A percentile compares a stretch with the other conserved stretches of the same genome.
Conservation (phyloP, 2,113 vertebrate genomes). For the Microtus montanus region DNA sequence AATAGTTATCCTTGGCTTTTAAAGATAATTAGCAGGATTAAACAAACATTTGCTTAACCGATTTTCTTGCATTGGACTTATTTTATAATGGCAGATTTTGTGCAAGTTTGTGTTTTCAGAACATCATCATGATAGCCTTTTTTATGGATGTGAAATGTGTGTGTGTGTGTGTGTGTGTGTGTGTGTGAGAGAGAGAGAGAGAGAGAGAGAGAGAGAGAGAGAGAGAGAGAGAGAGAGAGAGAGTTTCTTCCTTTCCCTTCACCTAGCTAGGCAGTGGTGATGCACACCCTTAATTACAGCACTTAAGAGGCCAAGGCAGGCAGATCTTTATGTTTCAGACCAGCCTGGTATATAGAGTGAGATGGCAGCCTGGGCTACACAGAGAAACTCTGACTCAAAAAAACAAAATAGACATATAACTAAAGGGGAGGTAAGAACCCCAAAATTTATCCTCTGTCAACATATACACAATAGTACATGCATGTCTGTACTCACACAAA, state of each 20-base stretch:
- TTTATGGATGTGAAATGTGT: neutral
- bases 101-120: neutral
- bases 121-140: neutral
- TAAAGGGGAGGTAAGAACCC: neutral
- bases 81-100: neutral
- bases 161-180: neutral
- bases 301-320: neutral
- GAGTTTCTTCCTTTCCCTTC: neutral
- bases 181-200: no score
- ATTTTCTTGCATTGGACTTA: neutral
- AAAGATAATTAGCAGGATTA: neutral
- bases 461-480: neutral
- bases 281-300: neutral
- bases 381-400: neutral
- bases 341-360: neutral
- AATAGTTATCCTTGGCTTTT: neutral
- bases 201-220: neutral
- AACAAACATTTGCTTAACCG: no score
- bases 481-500: neutral
- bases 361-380: neutral
- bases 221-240: neutral
- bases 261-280: neutral
- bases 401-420: neutral
- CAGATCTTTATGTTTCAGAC: neutral
- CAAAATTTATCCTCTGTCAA: neutral